Evolutionary conservation across 2,888 invertebrate species (phyloP).

Genomic region (Lysandra bellargus): DNA sequence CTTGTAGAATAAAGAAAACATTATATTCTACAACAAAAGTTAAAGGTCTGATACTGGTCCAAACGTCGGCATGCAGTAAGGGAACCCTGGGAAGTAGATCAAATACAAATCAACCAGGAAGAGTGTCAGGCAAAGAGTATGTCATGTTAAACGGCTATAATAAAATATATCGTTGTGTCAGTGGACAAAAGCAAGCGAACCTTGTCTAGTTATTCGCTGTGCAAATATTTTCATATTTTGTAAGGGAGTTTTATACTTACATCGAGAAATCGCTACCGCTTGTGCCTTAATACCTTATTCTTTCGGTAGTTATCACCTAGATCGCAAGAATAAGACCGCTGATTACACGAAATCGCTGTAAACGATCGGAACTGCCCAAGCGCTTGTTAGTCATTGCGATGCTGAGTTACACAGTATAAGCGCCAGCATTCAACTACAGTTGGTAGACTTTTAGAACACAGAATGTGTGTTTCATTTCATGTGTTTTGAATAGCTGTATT

Average conservation of each 20-base stretch:
- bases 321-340: constrained; percentile 41
- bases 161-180: too few relatives aligned
- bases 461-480: neutral
- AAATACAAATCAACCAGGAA: too few relatives aligned
- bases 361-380: constrained; percentile 36
- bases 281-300: constrained; percentile 28
- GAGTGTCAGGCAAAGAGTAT: too few relatives aligned
- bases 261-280: constrained; percentile 16
- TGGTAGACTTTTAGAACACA: neutral
- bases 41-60: too few relatives aligned
- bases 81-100: too few relatives aligned
- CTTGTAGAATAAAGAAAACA: too few relatives aligned
- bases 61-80: too few relatives aligned
- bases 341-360: constrained; percentile 41
- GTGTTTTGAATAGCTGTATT: too few relatives aligned
- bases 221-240: neutral
- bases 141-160: too few relatives aligned
- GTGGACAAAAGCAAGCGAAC: too few relatives aligned
- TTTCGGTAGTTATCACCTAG: constrained; percentile 38
- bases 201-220: too few relatives aligned
- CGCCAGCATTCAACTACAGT: neutral
- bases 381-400: constrained; percentile 24
- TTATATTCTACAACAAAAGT: too few relatives aligned
- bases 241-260: neutral
- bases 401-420: constrained; percentile 19